Evolutionary conservation across 1,140 invertebrate species (phyloP).

Genomic region (Drosophila equinoxialis): DNA sequence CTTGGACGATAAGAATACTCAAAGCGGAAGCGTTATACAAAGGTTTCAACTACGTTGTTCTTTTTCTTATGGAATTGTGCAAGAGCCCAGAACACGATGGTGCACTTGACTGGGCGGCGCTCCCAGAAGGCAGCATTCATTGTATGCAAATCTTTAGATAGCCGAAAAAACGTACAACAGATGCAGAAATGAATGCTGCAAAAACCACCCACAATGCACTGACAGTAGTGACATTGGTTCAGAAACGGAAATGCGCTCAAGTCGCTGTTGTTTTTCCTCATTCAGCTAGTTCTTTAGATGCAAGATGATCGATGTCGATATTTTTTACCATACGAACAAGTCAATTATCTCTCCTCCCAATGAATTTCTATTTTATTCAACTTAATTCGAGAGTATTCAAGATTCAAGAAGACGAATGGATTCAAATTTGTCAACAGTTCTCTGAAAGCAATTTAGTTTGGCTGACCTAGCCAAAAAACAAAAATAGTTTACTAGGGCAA

Average conservation of each 20-base stretch:
- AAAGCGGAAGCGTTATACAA: constrained; percentile 61
- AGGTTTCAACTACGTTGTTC: not conserved
- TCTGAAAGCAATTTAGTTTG: too few species aligned
- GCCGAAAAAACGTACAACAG: constrained; percentile 18
- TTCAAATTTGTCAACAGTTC: too few species aligned
- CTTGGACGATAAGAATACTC: constrained; percentile 46
- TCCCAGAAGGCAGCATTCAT: constrained; percentile 36
- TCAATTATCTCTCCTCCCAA: not conserved
- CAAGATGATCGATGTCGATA: constrained; percentile 54
- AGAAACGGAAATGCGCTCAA: constrained; percentile 77
- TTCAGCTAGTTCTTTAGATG: not conserved
- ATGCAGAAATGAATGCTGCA: constrained; percentile 36
- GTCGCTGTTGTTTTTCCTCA: constrained; percentile 36
- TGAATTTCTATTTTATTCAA: too few species aligned
- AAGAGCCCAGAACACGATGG: constrained; percentile 50
- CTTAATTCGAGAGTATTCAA: too few species aligned
- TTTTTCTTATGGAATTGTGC: constrained; percentile 55
- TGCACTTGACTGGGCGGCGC: constrained; percentile 55
- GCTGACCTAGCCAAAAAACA: too few species aligned
- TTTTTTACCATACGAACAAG: too few species aligned
- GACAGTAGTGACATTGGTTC: constrained; percentile 73
- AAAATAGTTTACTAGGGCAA: not conserved
- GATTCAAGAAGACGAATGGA: too few species aligned
- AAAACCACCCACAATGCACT: constrained; percentile 64
- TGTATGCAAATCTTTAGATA: constrained; percentile 67